phyloP scores from a whole-genome alignment of 2,797 vertebrate genomes.

The Synanceia verrucosa region DNA sequence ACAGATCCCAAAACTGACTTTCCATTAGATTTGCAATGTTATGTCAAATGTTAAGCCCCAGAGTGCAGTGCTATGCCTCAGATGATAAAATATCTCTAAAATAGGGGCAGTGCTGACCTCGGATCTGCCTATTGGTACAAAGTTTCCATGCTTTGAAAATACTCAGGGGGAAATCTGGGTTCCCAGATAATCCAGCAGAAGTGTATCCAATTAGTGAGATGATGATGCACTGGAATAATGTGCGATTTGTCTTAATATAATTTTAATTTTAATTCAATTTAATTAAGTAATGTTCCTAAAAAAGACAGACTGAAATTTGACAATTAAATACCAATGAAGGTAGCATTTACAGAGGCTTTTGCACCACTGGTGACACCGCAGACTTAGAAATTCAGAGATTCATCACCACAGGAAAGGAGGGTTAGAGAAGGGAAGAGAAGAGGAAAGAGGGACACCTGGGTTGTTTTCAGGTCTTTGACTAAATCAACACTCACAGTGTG shows the following conservation, averaged over 20 bases:
- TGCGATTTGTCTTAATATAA: not conserved
- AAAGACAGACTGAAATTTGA: not conserved
- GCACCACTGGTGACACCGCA: not conserved
- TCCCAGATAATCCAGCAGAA: slow-evolving; percentile 39
- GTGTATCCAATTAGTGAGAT: not conserved
- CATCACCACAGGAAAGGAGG: not conserved
- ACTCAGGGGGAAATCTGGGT: slow-evolving; percentile 44
- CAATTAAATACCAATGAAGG: not conserved
- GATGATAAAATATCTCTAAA: slow-evolving; percentile 65
- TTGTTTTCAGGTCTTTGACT: slow-evolving; percentile 66
- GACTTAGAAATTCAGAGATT: slow-evolving; percentile 11
- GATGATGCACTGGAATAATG: not conserved
- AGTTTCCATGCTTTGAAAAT: slow-evolving; percentile 75
- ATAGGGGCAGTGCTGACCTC: slow-evolving; percentile 73
- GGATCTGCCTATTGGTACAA: slow-evolving; percentile 63
- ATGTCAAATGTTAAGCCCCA: slow-evolving; percentile 63
- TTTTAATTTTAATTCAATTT: too few relatives aligned
- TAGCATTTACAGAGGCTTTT: not conserved
- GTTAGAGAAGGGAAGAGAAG: not conserved
- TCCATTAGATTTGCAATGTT: slow-evolving; percentile 67
- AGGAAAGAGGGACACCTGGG: slow-evolving; percentile 47
- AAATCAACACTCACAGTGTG: slow-evolving; percentile 63
- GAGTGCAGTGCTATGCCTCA: slow-evolving; percentile 54
- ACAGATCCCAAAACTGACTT: slow-evolving; percentile 64
- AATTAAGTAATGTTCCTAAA: not conserved